phyloP scores from a whole-genome alignment of 2,797 vertebrate species.

The Rhabdomys pumilio region DNA sequence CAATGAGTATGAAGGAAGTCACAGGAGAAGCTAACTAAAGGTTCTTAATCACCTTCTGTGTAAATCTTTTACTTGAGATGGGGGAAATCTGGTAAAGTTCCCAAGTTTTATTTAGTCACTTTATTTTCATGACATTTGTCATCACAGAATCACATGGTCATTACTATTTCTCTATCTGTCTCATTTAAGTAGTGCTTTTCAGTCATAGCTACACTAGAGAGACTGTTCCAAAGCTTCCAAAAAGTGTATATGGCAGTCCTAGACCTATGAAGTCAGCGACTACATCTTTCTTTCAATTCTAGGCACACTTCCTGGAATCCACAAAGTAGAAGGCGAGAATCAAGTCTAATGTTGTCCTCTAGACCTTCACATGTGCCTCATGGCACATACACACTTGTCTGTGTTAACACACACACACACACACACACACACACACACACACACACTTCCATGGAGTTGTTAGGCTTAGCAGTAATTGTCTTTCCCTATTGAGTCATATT shows the following conservation, averaged over 20 bases:
- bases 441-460: neutral
- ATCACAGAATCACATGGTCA: neutral
- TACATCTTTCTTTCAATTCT: neutral
- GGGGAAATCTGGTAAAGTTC: neutral
- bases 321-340: neutral
- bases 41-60: slow-evolving; percentile 37
- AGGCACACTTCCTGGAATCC: neutral
- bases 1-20: slow-evolving; percentile 33
- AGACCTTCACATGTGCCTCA: neutral
- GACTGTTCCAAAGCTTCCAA: neutral
- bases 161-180: slow-evolving; percentile 15
- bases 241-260: neutral
- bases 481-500: neutral
- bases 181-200: neutral
- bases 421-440: neutral
- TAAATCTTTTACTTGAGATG: slow-evolving; percentile 25
- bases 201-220: neutral
- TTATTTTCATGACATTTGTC: slow-evolving; percentile 15
- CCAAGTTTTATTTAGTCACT: slow-evolving; percentile 20
- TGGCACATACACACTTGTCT: too few species aligned
- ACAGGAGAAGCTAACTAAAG: neutral
- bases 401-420: neutral
- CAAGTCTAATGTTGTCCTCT: neutral
- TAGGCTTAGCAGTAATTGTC: neutral
- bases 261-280: neutral